Evolutionary conservation across 2,888 invertebrate species (phyloP).

Genomic region (Patella pellucida): DNA sequence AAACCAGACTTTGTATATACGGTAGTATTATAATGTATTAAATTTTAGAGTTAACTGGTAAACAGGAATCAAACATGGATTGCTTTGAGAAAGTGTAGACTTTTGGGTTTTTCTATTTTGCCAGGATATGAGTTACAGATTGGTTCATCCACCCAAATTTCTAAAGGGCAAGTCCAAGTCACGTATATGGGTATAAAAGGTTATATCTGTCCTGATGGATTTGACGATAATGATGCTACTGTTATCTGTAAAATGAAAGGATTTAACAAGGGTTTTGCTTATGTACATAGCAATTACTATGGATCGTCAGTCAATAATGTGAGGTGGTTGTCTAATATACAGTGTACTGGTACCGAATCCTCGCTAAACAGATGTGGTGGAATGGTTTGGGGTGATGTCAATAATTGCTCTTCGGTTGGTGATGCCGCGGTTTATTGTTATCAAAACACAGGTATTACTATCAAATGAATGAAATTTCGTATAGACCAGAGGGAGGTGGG

Average conservation of each 20-base stretch:
- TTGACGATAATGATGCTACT: conserved; percentile 54
- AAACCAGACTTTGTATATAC: too few species aligned
- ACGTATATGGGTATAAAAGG: conserved; percentile 51
- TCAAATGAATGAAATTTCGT: not conserved
- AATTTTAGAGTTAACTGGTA: too few species aligned
- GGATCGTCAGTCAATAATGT: not conserved
- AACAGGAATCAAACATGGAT: too few species aligned
- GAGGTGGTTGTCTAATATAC: conserved; percentile 22
- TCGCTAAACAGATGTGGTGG: conserved; percentile 42
- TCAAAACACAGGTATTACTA: conserved; percentile 42
- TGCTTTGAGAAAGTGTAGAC: too few species aligned
- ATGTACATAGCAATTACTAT: conserved; percentile 19
- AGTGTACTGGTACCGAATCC: conserved; percentile 21
- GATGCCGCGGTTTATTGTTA: conserved; percentile 54
- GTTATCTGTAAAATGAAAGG: conserved; percentile 53
- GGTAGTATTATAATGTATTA: too few species aligned
- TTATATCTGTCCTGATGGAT: conserved; percentile 50
- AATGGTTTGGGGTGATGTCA: conserved; percentile 49
- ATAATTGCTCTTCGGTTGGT: conserved; percentile 39
- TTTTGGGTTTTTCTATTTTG: too few species aligned
- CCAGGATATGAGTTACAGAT: not conserved
- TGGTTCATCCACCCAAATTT: not conserved
- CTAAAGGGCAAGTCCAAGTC: conserved; percentile 43
- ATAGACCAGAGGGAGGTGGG: too few species aligned
- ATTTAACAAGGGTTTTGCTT: conserved; percentile 50